A percentile compares a stretch with the other conserved stretches of the same genome.
These are phyloP conservation scores for Thaumetopoea pityocampa DNA, from an alignment of 1,140 invertebrate species.

Conservation along the genomic window DNA sequence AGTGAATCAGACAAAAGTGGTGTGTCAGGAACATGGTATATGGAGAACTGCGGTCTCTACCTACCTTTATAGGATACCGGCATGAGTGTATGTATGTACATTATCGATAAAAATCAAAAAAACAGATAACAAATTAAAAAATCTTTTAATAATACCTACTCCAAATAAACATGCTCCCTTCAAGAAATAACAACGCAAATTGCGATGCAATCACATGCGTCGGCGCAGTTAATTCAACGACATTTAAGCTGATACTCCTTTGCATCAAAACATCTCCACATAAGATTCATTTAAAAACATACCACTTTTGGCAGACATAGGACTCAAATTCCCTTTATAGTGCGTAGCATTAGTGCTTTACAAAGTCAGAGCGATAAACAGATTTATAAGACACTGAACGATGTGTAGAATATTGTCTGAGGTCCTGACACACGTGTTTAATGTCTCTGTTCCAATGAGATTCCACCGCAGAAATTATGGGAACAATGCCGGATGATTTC, in stretches of 20 bases:
- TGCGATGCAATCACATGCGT: conserved; percentile 53
- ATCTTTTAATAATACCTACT: conserved; percentile 23
- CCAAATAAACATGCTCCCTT: conserved; percentile 38
- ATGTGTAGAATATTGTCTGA: conserved; percentile 67
- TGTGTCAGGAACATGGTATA: too few relatives aligned
- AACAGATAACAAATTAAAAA: conserved; percentile 18
- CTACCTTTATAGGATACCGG: conserved; percentile 4
- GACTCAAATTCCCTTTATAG: conserved; percentile 17
- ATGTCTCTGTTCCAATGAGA: conserved; percentile 66
- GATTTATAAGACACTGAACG: conserved; percentile 58
- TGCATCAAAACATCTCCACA: conserved; percentile 15
- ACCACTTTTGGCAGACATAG: conserved; percentile 17
- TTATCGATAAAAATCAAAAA: conserved; percentile 11
- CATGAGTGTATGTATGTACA: conserved; percentile 2
- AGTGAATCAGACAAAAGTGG: too few relatives aligned
- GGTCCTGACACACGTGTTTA: conserved; percentile 61
- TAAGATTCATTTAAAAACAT: conserved; percentile 5
- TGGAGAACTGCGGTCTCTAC: not conserved
- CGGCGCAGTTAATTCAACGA: conserved; percentile 49
- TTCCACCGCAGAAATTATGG: conserved; percentile 42
- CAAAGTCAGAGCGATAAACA: conserved; percentile 17
- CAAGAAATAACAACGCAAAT: conserved; percentile 31
- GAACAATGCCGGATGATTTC: conserved; percentile 32
- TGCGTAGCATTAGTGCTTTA: conserved; percentile 17
- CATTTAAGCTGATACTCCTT: conserved; percentile 36